Evolutionary conservation across 2,888 invertebrate genomes (phyloP), one percentile per base, ranked within the genome.

Genomic region (Microplitis deprimator): DNA sequence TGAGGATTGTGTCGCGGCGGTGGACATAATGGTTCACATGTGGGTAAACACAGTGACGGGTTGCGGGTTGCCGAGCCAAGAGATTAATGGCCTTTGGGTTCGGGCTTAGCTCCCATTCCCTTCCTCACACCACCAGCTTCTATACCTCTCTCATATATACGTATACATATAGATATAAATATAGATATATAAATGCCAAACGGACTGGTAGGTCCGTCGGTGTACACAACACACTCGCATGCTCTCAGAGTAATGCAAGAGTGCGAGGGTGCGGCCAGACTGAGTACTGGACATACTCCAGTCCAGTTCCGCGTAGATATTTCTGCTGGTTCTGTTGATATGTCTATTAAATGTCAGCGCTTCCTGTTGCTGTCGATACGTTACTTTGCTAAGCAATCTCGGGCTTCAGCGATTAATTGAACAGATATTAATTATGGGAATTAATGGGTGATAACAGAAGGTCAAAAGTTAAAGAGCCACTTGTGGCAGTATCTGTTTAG

Each of bases 391-490:
- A 29, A 29, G 29, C 29, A 29, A 4, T 29, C 3, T 29, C 29
- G 4, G 29, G 29, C 29, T 29, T 29, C 29, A 29, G 29, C 16
- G 67, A 71, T 62, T 38, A 68, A 16, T 1, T 8, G 16, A 69
- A 65, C 38, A 69, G 73, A 68, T 75, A 74, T 70, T 76, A 73
- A 69, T 64, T 69, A 76, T 76, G 71, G 71, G 84, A 86, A 89
- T 88, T 89, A 89, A 88, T 86, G 85, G 85, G 85, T 85, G 87
- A 89, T 87, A 87, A 85, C 85, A 84, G 84, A 85, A 88, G 89
- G 89, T 90, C 89, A 88, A 86, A 90, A 90, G 89, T 90, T 90
- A 90, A 90, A 90, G 89, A 89, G 89, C 89, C 89, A 90, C 89
- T 90, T 89, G 89, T 90, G 85, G 85, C 84, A 87, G 89, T 89